Conservation (phyloP, 2,888 invertebrate genomes). For the Netelia virgata region DNA sequence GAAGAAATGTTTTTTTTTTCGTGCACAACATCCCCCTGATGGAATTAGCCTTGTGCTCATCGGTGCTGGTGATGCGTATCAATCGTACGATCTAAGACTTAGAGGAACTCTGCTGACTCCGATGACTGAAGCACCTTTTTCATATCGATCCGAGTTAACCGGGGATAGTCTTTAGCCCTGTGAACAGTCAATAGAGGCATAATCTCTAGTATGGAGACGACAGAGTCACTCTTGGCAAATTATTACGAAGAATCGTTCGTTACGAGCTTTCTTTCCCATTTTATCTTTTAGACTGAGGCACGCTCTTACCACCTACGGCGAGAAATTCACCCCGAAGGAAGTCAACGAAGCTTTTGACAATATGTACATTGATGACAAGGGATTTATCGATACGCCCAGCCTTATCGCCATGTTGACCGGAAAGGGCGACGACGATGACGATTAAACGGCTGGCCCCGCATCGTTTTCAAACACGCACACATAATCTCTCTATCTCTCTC, state of each 20-base stretch:
- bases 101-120: slow-evolving; percentile 67
- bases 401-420: slow-evolving; percentile 96
- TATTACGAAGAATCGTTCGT: slow-evolving; percentile 17
- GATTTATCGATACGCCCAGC: slow-evolving; percentile 94
- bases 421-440: slow-evolving; percentile 93
- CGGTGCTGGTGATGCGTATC: slow-evolving; percentile 69
- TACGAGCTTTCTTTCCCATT: slow-evolving; percentile 21
- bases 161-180: neutral
- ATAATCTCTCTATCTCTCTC: slow-evolving; percentile 42
- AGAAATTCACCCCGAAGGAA: slow-evolving; percentile 95
- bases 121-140: slow-evolving; percentile 71
- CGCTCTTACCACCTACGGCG: slow-evolving; percentile 96
- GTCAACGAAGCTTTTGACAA: slow-evolving; percentile 97
- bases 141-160: slow-evolving; percentile 3
- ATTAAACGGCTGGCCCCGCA: slow-evolving; percentile 80
- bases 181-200: neutral
- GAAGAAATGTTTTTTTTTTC: neutral
- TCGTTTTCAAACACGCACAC: slow-evolving; percentile 64
- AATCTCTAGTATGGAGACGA: neutral
- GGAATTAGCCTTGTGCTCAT: slow-evolving; percentile 17
- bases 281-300: slow-evolving; percentile 90
- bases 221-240: neutral
- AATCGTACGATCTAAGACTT: slow-evolving; percentile 74
- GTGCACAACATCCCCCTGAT: neutral
- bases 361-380: slow-evolving; percentile 96